These are phyloP conservation scores for Pseudococcus viburni DNA, from an alignment of 2,888 invertebrate species.

Conservation along the genomic window DNA sequence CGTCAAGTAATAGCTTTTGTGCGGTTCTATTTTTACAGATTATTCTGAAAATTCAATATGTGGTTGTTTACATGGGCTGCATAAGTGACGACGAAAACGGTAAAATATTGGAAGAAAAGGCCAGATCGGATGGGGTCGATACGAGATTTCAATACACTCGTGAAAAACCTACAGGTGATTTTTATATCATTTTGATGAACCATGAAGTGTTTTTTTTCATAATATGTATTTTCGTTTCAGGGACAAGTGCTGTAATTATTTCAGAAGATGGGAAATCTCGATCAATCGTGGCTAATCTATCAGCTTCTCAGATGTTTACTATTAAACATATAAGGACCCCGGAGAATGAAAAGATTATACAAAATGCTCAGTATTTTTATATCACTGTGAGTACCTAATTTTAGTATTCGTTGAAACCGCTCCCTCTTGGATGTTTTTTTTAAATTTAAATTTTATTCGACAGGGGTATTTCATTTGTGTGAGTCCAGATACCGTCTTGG, in stretches of 20 bases:
- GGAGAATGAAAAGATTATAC: slow-evolving; percentile 82
- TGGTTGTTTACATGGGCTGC: slow-evolving; percentile 92
- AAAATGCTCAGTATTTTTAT: slow-evolving; percentile 87
- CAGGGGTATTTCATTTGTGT: slow-evolving; percentile 98
- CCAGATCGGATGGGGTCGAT: slow-evolving; percentile 86
- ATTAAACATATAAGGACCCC: slow-evolving; percentile 84
- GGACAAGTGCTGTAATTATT: slow-evolving; percentile 94
- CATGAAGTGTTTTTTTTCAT: no score
- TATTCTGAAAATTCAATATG: slow-evolving; percentile 85
- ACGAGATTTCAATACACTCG: slow-evolving; percentile 88
- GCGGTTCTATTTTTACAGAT: slow-evolving; percentile 76
- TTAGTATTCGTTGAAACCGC: no score
- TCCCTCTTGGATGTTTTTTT: no score
- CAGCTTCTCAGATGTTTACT: slow-evolving; percentile 95
- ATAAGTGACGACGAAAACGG: slow-evolving; percentile 94
- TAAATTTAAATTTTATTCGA: no score
- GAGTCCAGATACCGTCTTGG: slow-evolving; percentile 87
- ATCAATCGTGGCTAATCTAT: slow-evolving; percentile 95
- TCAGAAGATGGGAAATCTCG: slow-evolving; percentile 84
- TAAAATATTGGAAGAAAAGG: slow-evolving; percentile 84
- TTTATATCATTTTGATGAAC: not conserved
- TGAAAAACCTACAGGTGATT: slow-evolving; percentile 83
- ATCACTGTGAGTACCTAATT: slow-evolving; percentile 83
- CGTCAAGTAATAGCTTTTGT: not conserved
- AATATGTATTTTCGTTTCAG: slow-evolving; percentile 68